These are phyloP conservation scores for Halocynthia aurantium DNA, from an alignment of 23 tunicate species.

Conservation along the genomic window DNA sequence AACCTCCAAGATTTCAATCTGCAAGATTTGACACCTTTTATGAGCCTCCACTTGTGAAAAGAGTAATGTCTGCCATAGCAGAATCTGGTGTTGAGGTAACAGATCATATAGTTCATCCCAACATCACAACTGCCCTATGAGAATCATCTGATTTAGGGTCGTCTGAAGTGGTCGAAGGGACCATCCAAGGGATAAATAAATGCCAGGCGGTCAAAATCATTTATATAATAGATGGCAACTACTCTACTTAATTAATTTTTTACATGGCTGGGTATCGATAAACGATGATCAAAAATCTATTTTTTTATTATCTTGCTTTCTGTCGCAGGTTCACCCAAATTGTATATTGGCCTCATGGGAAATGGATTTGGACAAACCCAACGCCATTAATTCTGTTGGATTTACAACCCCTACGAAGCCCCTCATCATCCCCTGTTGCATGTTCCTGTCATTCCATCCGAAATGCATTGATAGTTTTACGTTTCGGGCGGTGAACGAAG, in stretches of 20 bases:
- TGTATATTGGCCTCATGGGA: conserved; percentile 14
- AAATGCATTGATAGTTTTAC: conserved; percentile 56
- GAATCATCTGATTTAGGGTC: too few species aligned
- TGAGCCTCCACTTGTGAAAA: conserved; percentile 60
- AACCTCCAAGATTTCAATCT: conserved; percentile 40
- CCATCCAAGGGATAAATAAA: too few species aligned
- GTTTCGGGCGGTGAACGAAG: conserved; percentile 65
- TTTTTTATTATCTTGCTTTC: not conserved
- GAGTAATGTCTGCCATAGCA: conserved; percentile 25
- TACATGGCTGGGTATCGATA: too few species aligned
- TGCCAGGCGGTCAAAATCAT: too few species aligned
- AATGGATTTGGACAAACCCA: not conserved
- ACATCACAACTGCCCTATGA: too few species aligned
- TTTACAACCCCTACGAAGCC: conserved; percentile 79
- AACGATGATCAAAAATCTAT: too few species aligned
- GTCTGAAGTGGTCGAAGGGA: too few species aligned
- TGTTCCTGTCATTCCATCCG: conserved; percentile 71
- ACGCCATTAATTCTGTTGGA: conserved; percentile 2
- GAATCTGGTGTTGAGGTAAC: conserved; percentile 45
- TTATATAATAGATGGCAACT: too few species aligned
- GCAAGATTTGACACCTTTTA: conserved; percentile 63
- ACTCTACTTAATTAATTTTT: too few species aligned
- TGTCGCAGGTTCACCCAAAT: conserved; percentile 16
- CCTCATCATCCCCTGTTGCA: conserved; percentile 39
- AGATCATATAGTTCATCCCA: too few species aligned